Evolutionary conservation across 2,888 invertebrate species (phyloP).

Genomic region (Nemurella pictetii): DNA sequence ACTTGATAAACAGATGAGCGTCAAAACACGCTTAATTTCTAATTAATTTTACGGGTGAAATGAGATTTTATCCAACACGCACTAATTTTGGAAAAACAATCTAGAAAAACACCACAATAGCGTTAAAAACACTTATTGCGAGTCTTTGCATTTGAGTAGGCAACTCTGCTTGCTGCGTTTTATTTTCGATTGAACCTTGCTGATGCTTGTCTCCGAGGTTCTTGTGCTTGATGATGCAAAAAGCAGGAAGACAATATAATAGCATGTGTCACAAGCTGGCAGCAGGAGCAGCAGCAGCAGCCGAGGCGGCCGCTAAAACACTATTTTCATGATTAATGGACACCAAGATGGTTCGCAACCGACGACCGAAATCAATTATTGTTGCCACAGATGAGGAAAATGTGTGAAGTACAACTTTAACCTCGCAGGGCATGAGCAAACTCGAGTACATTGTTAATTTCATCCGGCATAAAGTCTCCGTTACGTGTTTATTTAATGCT

Average conservation of each 20-base stretch:
- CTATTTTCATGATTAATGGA: neutral
- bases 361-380: neutral
- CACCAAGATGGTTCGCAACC: neutral
- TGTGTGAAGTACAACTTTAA: neutral
- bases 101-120: too few species aligned
- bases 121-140: too few species aligned
- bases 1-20: neutral
- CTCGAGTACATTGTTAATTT: neutral
- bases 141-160: too few species aligned
- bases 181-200: too few species aligned
- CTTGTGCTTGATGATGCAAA: neutral
- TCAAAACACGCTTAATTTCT: neutral
- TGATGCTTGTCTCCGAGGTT: too few species aligned
- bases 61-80: too few species aligned
- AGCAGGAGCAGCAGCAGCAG: too few species aligned
- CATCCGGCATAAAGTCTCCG: neutral
- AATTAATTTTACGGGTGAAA: slow-evolving; percentile 8
- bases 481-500: neutral
- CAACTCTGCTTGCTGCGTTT: too few species aligned
- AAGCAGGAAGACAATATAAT: neutral
- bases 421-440: too few species aligned
- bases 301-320: too few species aligned
- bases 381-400: neutral
- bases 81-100: too few species aligned
- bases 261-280: too few species aligned